phyloP scores from a whole-genome alignment of 2,113 vertebrate genomes.

The Orientallactaga bullata region DNA sequence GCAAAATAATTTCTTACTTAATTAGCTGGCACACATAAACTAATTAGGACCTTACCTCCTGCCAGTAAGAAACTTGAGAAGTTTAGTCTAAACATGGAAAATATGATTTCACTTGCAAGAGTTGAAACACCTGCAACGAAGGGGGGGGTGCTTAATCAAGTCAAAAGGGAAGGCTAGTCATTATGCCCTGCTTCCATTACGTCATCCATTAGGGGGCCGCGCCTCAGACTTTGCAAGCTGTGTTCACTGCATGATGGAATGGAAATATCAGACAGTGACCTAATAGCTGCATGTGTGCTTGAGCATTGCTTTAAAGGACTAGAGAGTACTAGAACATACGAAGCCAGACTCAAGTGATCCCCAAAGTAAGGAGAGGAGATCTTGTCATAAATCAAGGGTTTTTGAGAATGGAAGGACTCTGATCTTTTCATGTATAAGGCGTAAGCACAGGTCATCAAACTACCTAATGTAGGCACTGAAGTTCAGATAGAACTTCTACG shows the following conservation, averaged over 20 bases:
- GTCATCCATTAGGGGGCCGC: conserved; percentile 17
- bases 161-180: conserved; percentile 14
- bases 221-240: not conserved
- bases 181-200: conserved; percentile 51
- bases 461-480: not conserved
- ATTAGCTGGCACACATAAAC: conserved; percentile 58
- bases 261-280: conserved; percentile 33
- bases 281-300: not conserved
- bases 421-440: not conserved
- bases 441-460: not conserved
- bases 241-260: conserved; percentile 4
- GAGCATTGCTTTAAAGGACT: conserved; percentile 20
- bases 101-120: conserved; percentile 55
- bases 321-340: not conserved
- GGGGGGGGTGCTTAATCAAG: not conserved
- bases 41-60: conserved; percentile 64
- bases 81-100: conserved; percentile 67
- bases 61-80: conserved; percentile 63
- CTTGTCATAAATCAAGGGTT: not conserved
- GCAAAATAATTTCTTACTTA: conserved; percentile 71
- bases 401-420: not conserved
- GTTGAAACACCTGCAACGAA: conserved; percentile 63
- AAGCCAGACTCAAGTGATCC: not conserved
- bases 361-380: not conserved
- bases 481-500: not conserved